A percentile compares a stretch with the other conserved stretches of the same genome.
phyloP scores from a whole-genome alignment of 2,797 vertebrate genomes.

The Takifugu rubripes region DNA sequence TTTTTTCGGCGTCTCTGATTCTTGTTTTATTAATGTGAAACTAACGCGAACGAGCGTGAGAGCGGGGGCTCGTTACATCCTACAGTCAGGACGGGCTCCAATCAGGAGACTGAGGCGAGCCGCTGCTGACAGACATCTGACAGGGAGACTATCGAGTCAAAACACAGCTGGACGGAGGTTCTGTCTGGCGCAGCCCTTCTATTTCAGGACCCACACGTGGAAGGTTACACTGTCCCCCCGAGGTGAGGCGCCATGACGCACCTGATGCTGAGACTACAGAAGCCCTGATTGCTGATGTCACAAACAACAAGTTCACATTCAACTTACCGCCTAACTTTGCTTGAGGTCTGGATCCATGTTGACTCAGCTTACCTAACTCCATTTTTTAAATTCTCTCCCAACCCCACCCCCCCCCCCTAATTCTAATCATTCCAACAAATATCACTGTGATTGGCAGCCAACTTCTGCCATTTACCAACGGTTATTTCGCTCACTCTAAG shows the following conservation, averaged over 20 bases:
- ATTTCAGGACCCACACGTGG: constrained; percentile 49
- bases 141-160: constrained; percentile 19
- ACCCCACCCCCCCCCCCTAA: not conserved
- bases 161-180: constrained; percentile 20
- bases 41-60: constrained; percentile 32
- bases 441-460: not conserved
- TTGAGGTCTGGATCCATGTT: not conserved
- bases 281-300: constrained; percentile 24
- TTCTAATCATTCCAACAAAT: not conserved
- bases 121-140: constrained; percentile 53
- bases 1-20: constrained; percentile 25
- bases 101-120: constrained; percentile 44
- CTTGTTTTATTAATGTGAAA: constrained; percentile 16
- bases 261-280: not conserved
- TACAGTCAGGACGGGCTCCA: constrained; percentile 44
- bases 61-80: constrained; percentile 46
- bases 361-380: not conserved
- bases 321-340: not conserved
- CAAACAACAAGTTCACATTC: constrained; percentile 28
- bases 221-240: constrained; percentile 10
- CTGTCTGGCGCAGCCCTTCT: constrained; percentile 20
- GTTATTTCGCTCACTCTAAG: no score
- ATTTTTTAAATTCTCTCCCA: not conserved
- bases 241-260: no score
- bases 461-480: no score